Percentiles rank a stretch among this genome's conserved stretches.
phyloP scores from a whole-genome alignment of 2,113 vertebrate genomes.

The Taxidea taxus region DNA sequence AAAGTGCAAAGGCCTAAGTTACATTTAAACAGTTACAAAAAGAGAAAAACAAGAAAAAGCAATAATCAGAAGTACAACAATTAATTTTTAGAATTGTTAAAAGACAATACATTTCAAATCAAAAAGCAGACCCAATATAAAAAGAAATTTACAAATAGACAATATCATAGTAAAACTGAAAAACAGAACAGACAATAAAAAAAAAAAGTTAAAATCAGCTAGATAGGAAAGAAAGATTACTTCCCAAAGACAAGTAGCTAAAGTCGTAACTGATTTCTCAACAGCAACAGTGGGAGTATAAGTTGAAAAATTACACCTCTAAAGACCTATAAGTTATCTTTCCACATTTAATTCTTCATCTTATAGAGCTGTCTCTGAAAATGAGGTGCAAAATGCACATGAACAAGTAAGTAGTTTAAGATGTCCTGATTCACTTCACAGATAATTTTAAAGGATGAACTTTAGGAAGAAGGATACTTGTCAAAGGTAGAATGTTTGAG shows the following conservation, averaged over 20 bases:
- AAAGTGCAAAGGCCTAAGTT: background rate
- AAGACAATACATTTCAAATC: background rate
- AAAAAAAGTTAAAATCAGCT: background rate
- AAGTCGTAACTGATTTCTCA: background rate
- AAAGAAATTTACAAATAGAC: background rate
- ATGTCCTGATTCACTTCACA: background rate
- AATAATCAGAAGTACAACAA: background rate
- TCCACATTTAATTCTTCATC: background rate
- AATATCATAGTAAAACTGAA: background rate
- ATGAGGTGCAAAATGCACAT: background rate
- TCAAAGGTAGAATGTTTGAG: background rate
- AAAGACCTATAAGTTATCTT: background rate
- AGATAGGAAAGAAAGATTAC: background rate
- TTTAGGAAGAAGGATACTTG: background rate
- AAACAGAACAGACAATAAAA: background rate
- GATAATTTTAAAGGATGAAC: background rate
- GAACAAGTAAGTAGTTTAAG: conserved; percentile 4
- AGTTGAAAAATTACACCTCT: background rate
- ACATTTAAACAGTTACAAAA: background rate
- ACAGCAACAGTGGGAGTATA: background rate
- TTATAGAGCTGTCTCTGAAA: background rate
- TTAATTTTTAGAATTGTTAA: background rate
- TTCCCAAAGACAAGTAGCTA: background rate
- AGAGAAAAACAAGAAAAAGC: background rate
- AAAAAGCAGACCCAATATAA: background rate